A percentile compares a stretch with the other conserved stretches of the same genome.
These are phyloP conservation scores for Mastacembelus armatus DNA, from an alignment of 2,797 vertebrate genomes.

Conservation along the genomic window DNA sequence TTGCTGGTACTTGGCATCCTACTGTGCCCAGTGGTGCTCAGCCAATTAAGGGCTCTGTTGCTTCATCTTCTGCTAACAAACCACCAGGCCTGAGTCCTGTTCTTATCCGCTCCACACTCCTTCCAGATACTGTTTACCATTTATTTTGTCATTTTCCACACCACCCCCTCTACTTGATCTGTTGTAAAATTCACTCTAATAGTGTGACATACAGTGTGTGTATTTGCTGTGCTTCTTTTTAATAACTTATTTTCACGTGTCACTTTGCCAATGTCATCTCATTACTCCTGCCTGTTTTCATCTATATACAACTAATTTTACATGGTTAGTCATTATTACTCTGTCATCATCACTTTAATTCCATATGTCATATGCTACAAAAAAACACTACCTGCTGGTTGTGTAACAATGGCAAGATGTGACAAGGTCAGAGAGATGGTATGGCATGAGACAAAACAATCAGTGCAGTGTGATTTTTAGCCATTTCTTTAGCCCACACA, in stretches of 20 bases:
- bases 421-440: constrained; percentile 38
- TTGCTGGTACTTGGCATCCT: constrained; percentile 38
- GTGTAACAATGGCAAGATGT: constrained; percentile 3
- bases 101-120: constrained; percentile 12
- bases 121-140: constrained; percentile 17
- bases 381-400: constrained; percentile 1
- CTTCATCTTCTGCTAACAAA: constrained; percentile 50
- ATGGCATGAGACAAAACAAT: constrained; percentile 22
- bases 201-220: neutral
- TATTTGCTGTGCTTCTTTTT: constrained; percentile 23
- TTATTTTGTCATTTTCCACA: constrained; percentile 2
- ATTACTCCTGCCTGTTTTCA: constrained; percentile 41
- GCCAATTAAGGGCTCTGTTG: constrained; percentile 69
- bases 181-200: constrained; percentile 6
- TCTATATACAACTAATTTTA: constrained; percentile 19
- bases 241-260: neutral
- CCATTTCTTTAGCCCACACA: constrained; percentile 15
- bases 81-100: constrained; percentile 22
- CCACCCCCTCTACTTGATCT: constrained; percentile 8
- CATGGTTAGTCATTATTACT: constrained; percentile 10
- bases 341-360: constrained; percentile 20
- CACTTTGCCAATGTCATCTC: constrained; percentile 10
- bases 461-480: constrained; percentile 7
- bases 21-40: constrained; percentile 59
- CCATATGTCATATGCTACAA: neutral